Base-by-base conservation (phyloP, 2,888 invertebrate species). In the Drosophila niveifrons region DNA sequence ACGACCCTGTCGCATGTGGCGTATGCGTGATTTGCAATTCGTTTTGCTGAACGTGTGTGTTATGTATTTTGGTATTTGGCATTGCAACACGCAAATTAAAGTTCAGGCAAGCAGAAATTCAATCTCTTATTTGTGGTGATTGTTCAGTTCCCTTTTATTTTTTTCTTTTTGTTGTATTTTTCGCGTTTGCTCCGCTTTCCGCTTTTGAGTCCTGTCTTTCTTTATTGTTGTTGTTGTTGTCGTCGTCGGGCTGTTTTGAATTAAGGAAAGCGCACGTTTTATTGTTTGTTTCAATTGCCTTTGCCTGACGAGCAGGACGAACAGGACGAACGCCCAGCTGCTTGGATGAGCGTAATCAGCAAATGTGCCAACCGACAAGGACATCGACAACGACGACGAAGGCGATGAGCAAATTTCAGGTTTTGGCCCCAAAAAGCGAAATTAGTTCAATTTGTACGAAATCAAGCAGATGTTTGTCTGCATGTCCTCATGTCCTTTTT, bases 401-500 rank as follows among this genome's bases (percentile, higher is more conserved):
- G 44, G 10, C 46, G 72, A 52, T 59, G 61, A 64, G 56, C 64
- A 66, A 75, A 78, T 76, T 72, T 72, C 72, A 73, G 75, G 78
- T 67, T 75, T 67, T 48, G 58, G 58, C 51, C 65, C 57, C 56
- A 73, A 80, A 69, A 63, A 80, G 71, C 73, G 67, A 77, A 85
- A 85, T 85, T 89, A 89, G 84, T 85, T 85, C 88, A 85, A 85
- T 85, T 85, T 85, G 85, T 84, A 67, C 79, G 72, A 89, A 85
- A 87, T 84, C 85, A 87, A 87, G 81, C 75, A 72, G 65, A 86
- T 71, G 75, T 75, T 62, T 31, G 46, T 55, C 13, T 52, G 44
- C 44, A 11, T 41, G 46, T 53, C 11, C 11, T 3, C 39, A 31
- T 36, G 15, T 47, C n/a, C 10, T 11, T 57, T 48, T 15, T 48